Base-by-base conservation (phyloP, 2,113 vertebrate genomes). In the Passerina amoena region DNA sequence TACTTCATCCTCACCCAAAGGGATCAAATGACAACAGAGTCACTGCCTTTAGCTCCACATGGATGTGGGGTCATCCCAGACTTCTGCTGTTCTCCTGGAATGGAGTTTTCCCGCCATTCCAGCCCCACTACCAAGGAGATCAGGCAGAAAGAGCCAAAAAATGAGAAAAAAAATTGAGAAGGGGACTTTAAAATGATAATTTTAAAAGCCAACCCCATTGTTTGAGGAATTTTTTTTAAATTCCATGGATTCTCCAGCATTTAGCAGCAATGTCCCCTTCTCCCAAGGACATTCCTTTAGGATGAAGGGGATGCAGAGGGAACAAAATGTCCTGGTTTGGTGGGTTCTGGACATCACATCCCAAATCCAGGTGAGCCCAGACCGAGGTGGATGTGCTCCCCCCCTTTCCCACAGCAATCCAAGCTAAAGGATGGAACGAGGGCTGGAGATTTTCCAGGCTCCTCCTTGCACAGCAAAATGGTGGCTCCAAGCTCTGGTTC, bases 381-480 rank as follows among this genome's bases (percentile, higher is more conserved):
- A 33, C 30, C 2, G 11, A 70, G 30, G 13, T 8, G 44, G 33
- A 24, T 37, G 3, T 2, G 0, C 5, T 75, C 25, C 17, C 5
- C 0, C 1, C n/a, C 9, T 65, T 83, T n/a, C 63, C 68, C 40
- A 35, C 27, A 22, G 12, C 48, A 72, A 86, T 90, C 19, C 16
- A 47, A 76, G 75, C 30, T 59, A 60, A 76, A 92, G 54, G 91
- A 72, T 0, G 0, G 53, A 65, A 28, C 0, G 0, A 82, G 42
- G 14, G 9, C 35, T 81, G 94, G 71, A 92, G 53, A 19, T 86
- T 90, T 72, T 31, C 68, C 57, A 6, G 10, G 2, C 80, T 95
- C 90, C 37, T 73, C 80, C 91, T 88, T 81, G 45, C 54, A 21
- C 86, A 88, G 80, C 45, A 77, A 86, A 95, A 86, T 4, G 24